A percentile compares a stretch with the other conserved stretches of the same genome.
phyloP scores from a whole-genome alignment of 2,797 vertebrate species.

The Pangasius larnaudii region DNA sequence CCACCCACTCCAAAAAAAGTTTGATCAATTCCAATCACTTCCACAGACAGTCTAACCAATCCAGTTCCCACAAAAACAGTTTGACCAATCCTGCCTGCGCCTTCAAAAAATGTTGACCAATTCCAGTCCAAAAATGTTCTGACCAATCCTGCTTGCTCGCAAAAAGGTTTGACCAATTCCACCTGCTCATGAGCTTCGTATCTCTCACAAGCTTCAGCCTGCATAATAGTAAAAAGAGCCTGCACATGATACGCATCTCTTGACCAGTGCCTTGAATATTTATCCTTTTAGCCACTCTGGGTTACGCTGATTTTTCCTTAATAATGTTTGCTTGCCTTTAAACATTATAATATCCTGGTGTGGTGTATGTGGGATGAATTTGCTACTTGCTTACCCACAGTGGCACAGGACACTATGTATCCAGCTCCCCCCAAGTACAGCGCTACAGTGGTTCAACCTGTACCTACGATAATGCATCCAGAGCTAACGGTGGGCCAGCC shows the following conservation, averaged over 20 bases:
- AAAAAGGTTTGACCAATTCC: neutral
- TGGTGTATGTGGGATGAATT: neutral
- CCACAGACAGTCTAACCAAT: neutral
- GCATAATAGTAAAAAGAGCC: neutral
- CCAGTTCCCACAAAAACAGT: too few relatives aligned
- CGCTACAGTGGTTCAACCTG: neutral
- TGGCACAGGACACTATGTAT: neutral
- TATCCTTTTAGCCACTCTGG: neutral
- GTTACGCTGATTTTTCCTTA: neutral
- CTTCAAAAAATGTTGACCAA: neutral
- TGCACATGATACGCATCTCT: neutral
- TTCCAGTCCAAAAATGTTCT: neutral
- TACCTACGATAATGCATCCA: neutral
- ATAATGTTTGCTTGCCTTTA: neutral
- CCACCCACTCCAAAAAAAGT: neutral
- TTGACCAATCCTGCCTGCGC: too few relatives aligned
- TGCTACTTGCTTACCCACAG: neutral
- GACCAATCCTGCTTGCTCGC: neutral
- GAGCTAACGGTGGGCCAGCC: neutral
- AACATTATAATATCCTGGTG: neutral
- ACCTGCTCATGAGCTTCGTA: neutral
- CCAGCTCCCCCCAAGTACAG: slow-evolving; percentile 6
- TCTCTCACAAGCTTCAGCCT: neutral
- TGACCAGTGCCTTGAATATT: neutral
- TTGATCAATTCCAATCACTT: neutral